Evolutionary conservation across 2,797 vertebrate genomes (phyloP).

Genomic region (Danio jaintianensis): DNA sequence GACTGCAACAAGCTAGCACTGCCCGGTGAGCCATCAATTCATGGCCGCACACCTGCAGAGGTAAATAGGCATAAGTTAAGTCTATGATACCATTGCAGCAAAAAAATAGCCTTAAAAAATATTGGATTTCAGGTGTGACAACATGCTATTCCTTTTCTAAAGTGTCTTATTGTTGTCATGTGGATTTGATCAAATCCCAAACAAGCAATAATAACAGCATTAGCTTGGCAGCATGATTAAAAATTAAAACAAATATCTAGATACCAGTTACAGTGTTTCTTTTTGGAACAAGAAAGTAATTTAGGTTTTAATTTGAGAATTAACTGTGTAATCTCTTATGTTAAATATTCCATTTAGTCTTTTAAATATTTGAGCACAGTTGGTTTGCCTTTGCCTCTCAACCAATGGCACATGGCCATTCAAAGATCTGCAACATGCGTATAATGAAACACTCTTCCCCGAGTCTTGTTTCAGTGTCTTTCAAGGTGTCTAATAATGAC

Average conservation of each 20-base stretch:
- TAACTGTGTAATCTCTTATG: not conserved
- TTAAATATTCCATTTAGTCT: not conserved
- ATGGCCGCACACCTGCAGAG: constrained; percentile 91
- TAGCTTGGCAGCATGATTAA: not conserved
- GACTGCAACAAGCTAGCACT: constrained; percentile 97
- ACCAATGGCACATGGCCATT: constrained; percentile 29
- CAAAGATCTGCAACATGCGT: constrained; percentile 29
- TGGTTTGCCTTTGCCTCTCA: not conserved
- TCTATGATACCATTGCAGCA: not conserved
- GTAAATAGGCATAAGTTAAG: constrained; percentile 3
- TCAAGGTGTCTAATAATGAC: not conserved
- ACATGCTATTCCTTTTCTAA: not conserved
- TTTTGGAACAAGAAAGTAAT: not conserved
- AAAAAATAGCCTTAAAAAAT: not conserved
- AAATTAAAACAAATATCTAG: not conserved
- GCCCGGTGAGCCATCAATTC: constrained; percentile 97
- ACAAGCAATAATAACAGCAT: not conserved
- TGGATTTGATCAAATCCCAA: not conserved
- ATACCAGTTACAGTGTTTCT: not conserved
- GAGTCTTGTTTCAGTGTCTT: constrained; percentile 17
- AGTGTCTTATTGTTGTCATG: not conserved
- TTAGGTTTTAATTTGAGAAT: not conserved
- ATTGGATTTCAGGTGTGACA: not conserved
- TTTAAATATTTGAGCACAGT: not conserved
- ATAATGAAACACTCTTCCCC: constrained; percentile 14